phyloP scores from a whole-genome alignment of 2,113 vertebrate genomes.

The Microcebus jonahi region DNA sequence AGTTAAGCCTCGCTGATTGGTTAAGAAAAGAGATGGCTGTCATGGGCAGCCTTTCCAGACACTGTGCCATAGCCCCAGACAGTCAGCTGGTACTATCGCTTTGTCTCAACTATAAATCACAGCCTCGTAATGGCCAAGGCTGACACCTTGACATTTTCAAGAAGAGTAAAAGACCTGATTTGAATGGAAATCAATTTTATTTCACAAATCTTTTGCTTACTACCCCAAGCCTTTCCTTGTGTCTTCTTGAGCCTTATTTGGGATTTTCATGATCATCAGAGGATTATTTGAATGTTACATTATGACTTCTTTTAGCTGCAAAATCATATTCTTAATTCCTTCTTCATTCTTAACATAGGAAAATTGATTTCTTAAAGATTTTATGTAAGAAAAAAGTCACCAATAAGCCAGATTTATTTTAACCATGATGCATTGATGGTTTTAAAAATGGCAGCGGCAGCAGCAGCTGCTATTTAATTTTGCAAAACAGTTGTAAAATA shows the following conservation, averaged over 20 bases:
- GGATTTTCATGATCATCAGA: constrained; percentile 66
- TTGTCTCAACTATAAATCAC: constrained; percentile 87
- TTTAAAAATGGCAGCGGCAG: neutral
- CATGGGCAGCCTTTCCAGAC: constrained; percentile 88
- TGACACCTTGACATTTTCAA: constrained; percentile 88
- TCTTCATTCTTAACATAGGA: neutral
- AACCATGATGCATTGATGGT: neutral
- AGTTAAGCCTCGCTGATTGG: constrained; percentile 74
- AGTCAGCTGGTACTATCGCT: constrained; percentile 89
- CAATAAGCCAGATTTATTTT: constrained; percentile 2
- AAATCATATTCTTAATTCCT: neutral
- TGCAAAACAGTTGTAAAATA: neutral
- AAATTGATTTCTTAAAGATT: constrained; percentile 27
- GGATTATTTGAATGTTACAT: constrained; percentile 47
- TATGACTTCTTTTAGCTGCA: neutral
- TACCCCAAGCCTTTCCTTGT: constrained; percentile 49
- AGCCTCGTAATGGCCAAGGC: constrained; percentile 80
- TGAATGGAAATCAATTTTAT: constrained; percentile 88
- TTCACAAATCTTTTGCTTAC: constrained; percentile 80
- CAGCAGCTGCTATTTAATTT: neutral
- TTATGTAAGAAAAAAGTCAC: constrained; percentile 11
- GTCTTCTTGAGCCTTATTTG: constrained; percentile 61
- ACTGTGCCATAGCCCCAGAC: constrained; percentile 88
- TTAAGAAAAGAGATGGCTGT: constrained; percentile 78
- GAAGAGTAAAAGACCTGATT: constrained; percentile 86